Percentiles rank a stretch among this genome's conserved stretches.
Conservation (phyloP, 2,797 vertebrate species). For the Hippoglossus hippoglossus region DNA sequence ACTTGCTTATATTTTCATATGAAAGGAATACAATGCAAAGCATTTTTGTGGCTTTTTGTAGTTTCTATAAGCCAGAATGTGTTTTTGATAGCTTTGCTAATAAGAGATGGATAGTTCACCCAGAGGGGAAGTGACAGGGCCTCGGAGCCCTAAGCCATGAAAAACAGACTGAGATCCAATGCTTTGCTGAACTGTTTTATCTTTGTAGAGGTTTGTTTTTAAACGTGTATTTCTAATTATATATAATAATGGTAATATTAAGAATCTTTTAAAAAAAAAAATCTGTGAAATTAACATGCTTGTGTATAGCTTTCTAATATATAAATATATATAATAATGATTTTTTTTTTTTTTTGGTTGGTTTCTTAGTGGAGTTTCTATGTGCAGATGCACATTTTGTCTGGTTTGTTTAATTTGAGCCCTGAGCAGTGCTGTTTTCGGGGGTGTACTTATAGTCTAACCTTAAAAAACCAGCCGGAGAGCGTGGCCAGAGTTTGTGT, state of each 20-base stretch:
- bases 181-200: slow-evolving; percentile 99
- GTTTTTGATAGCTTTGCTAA: slow-evolving; percentile 99
- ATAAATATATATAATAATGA: slow-evolving; percentile 94
- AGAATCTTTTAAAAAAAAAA: slow-evolving; percentile 97
- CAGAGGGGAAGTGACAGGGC: slow-evolving; percentile 87
- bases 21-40: slow-evolving; percentile 98
- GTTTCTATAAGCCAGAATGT: slow-evolving; percentile 99
- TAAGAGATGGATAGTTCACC: slow-evolving; percentile 93
- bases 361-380: slow-evolving; percentile 95
- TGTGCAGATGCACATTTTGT: slow-evolving; percentile 97
- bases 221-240: slow-evolving; percentile 99
- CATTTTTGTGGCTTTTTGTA: slow-evolving; percentile 99
- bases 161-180: slow-evolving; percentile 90
- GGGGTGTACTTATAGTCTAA: slow-evolving; percentile 83
- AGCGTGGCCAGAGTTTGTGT: slow-evolving; percentile 69
- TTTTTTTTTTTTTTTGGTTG: slow-evolving; percentile 85
- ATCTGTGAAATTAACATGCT: slow-evolving; percentile 99
- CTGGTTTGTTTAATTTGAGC: slow-evolving; percentile 88
- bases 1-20: slow-evolving; percentile 99
- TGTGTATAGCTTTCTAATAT: slow-evolving; percentile 99
- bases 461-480: slow-evolving; percentile 87
- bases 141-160: slow-evolving; percentile 94
- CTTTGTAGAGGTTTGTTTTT: slow-evolving; percentile 99
- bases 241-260: slow-evolving; percentile 99
- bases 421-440: slow-evolving; percentile 87